These are phyloP conservation scores for Gallinago paraguaiae DNA, from an alignment of 2,113 vertebrate species.

Conservation along the genomic window DNA sequence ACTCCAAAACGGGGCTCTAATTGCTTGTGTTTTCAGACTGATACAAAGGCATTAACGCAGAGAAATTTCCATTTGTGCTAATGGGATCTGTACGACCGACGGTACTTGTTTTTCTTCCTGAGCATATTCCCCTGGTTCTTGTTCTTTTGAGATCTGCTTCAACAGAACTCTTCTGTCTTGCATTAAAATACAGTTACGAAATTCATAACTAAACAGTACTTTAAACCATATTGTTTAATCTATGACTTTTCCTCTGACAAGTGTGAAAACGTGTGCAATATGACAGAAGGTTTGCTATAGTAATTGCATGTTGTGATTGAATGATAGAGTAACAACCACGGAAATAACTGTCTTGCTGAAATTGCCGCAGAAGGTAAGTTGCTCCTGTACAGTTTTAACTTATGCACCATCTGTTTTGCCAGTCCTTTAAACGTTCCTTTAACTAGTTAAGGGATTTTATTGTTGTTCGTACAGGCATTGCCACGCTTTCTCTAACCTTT, in stretches of 20 bases:
- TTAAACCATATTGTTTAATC: constrained; percentile 59
- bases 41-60: background rate
- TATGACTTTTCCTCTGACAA: constrained; percentile 50
- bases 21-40: constrained; percentile 13
- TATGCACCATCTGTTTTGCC: constrained; percentile 55
- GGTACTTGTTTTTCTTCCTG: background rate
- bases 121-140: background rate
- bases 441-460: constrained; percentile 25
- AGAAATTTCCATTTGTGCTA: constrained; percentile 8
- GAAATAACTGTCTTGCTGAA: constrained; percentile 39
- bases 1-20: background rate
- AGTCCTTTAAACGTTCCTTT: constrained; percentile 46
- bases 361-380: constrained; percentile 47
- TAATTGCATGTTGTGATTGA: constrained; percentile 66
- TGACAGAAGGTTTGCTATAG: constrained; percentile 42
- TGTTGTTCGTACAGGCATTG: background rate
- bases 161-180: background rate
- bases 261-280: background rate
- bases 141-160: background rate
- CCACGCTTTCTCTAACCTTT: constrained; percentile 21
- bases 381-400: constrained; percentile 53
- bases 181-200: constrained; percentile 22
- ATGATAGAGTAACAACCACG: constrained; percentile 8
- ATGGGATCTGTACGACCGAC: background rate
- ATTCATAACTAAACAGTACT: constrained; percentile 44